A percentile compares a stretch with the other conserved stretches of the same genome.
Conservation (phyloP, 1,140 invertebrate genomes). For the Sitobion miscanthi region DNA sequence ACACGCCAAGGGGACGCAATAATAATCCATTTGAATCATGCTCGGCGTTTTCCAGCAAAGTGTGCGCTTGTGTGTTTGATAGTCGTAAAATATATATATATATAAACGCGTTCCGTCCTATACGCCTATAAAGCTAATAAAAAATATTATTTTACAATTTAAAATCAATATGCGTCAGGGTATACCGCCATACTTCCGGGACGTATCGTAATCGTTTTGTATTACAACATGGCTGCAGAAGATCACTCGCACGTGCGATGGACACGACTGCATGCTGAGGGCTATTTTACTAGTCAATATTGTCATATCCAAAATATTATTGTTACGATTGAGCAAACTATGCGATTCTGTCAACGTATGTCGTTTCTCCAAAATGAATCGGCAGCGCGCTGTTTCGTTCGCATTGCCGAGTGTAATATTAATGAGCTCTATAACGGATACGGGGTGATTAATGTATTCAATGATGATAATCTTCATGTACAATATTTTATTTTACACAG, state of each 20-base stretch:
- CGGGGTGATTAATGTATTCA: not conserved
- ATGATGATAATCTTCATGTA: not conserved
- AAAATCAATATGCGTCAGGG: not conserved
- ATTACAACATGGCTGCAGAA: too few relatives aligned
- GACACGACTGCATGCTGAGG: not conserved
- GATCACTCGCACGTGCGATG: not conserved
- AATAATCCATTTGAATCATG: slow-evolving; percentile 4
- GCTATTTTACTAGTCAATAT: not conserved
- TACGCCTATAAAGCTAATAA: not conserved
- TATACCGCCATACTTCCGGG: not conserved
- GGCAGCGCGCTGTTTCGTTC: not conserved
- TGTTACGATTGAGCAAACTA: not conserved
- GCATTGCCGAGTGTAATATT: not conserved
- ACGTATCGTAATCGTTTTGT: not conserved
- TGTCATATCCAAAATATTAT: too few relatives aligned
- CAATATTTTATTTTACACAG: not conserved
- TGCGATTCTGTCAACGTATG: not conserved
- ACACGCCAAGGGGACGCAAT: not conserved
- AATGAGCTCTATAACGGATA: not conserved
- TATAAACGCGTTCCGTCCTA: not conserved
- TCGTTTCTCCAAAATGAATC: not conserved
- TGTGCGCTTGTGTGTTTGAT: not conserved
- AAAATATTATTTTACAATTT: not conserved
- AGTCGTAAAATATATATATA: not conserved
- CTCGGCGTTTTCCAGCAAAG: not conserved